Evolutionary conservation across 2,888 invertebrate genomes (phyloP).

Genomic region (Sphecodes monilicornis): DNA sequence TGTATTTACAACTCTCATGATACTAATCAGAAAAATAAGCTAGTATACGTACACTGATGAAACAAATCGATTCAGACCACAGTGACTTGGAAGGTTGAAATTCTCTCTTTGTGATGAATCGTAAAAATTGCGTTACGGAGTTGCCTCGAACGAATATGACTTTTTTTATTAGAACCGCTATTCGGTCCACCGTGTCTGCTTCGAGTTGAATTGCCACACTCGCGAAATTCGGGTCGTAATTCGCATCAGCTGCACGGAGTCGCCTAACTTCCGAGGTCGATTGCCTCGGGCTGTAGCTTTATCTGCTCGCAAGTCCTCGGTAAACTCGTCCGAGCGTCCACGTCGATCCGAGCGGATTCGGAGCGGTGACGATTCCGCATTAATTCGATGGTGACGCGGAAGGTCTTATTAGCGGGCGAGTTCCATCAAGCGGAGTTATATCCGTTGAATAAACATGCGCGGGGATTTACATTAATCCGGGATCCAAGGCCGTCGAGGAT

Average conservation of each 20-base stretch:
- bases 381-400: slow-evolving; percentile 14
- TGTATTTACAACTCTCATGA: no score
- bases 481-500: neutral
- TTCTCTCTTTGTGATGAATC: neutral
- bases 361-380: slow-evolving; percentile 13
- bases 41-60: no score
- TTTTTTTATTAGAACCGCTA: neutral
- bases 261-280: slow-evolving; percentile 5
- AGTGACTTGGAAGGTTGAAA: neutral
- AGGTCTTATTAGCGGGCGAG: slow-evolving; percentile 7
- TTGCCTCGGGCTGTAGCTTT: neutral
- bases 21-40: no score
- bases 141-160: neutral
- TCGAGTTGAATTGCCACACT: neutral
- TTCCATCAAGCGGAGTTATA: neutral
- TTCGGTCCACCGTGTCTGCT: neutral
- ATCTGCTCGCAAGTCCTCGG: neutral
- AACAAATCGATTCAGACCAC: no score
- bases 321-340: no score
- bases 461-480: slow-evolving; percentile 19
- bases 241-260: neutral
- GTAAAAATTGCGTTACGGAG: neutral
- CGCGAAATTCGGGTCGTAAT: neutral
- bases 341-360: slow-evolving; percentile 2
- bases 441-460: slow-evolving; percentile 34